These are phyloP conservation scores for Haliclystus octoradiatus DNA, from an alignment of 30 jellyfish, hydroid and myxozoan genomes.

Conservation along the genomic window DNA sequence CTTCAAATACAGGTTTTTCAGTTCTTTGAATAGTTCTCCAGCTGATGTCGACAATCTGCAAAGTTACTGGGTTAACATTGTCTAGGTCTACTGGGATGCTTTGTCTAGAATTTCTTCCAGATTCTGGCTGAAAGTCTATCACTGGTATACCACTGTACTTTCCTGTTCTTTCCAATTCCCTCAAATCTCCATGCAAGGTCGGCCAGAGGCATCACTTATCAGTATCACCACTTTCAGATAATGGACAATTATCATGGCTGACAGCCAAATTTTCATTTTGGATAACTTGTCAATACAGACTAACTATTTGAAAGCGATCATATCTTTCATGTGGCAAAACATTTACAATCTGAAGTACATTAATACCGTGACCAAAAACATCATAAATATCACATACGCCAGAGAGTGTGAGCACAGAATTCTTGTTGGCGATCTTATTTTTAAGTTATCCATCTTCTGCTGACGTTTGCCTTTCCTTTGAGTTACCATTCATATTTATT, in stretches of 20 bases:
- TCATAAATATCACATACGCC: slow-evolving; percentile 12
- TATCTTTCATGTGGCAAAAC: slow-evolving; percentile 27
- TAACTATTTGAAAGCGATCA: slow-evolving; percentile 6
- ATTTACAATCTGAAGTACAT: slow-evolving; percentile 18
- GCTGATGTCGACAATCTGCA: no score
- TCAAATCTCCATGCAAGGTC: slow-evolving; percentile 17
- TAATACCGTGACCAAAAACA: slow-evolving; percentile 3
- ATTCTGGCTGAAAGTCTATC: slow-evolving; percentile 6
- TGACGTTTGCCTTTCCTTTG: slow-evolving; percentile 16
- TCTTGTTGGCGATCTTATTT: slow-evolving; percentile 11
- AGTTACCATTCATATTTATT: slow-evolving; percentile 4
- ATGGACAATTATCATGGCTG: no score
- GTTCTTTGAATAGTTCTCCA: slow-evolving; percentile 9
- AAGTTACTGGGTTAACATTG: no score
- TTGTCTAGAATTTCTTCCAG: no score
- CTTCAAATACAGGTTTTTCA: slow-evolving; percentile 12
- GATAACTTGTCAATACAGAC: slow-evolving; percentile 2
- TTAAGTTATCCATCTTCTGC: slow-evolving; percentile 12
- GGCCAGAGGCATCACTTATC: slow-evolving; percentile 41
- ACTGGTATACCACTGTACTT: slow-evolving; percentile 38
- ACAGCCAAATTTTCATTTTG: slow-evolving; percentile 4
- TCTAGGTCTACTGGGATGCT: no score
- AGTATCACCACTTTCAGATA: no score
- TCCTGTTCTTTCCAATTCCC: slow-evolving; percentile 12
- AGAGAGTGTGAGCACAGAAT: slow-evolving; percentile 13